phyloP scores from a whole-genome alignment of 2,888 invertebrate genomes.

The Prenolepis imparis region DNA sequence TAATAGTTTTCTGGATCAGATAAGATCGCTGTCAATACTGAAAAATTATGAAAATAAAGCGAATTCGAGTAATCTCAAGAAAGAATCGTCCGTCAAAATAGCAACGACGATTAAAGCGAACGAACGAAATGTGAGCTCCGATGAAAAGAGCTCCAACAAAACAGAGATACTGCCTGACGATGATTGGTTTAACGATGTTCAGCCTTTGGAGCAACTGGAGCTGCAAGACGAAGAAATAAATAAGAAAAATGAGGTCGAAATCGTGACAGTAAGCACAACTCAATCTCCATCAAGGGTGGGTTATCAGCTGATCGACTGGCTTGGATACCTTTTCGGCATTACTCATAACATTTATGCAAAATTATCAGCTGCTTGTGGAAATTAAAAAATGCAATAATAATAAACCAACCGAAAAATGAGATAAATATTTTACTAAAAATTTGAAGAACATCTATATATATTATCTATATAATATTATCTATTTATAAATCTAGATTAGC shows the following conservation, averaged over 20 bases:
- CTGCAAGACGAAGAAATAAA: constrained; percentile 64
- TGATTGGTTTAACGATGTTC: constrained; percentile 69
- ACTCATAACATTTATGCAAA: constrained; percentile 76
- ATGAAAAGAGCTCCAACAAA: neutral
- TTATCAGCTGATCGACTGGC: constrained; percentile 79
- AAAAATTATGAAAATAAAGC: neutral
- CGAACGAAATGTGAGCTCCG: neutral
- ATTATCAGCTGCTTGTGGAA: constrained; percentile 64
- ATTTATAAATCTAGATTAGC: constrained; percentile 8
- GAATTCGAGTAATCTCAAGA: neutral
- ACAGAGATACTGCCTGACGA: constrained; percentile 18
- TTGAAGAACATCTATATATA: neutral
- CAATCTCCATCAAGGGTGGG: constrained; percentile 75
- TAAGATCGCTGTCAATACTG: constrained; percentile 47
- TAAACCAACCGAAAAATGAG: neutral
- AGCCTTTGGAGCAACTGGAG: constrained; percentile 71
- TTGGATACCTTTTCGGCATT: constrained; percentile 76
- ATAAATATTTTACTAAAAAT: neutral
- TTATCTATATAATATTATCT: no score
- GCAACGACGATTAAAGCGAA: constrained; percentile 1
- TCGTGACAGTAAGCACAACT: constrained; percentile 57
- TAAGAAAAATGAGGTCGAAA: constrained; percentile 68
- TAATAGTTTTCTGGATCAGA: constrained; percentile 24
- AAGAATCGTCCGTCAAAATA: constrained; percentile 1
- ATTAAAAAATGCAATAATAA: constrained; percentile 21